Base-by-base conservation (phyloP, 1,140 invertebrate species). In the Ctenoplectra terminalis region DNA sequence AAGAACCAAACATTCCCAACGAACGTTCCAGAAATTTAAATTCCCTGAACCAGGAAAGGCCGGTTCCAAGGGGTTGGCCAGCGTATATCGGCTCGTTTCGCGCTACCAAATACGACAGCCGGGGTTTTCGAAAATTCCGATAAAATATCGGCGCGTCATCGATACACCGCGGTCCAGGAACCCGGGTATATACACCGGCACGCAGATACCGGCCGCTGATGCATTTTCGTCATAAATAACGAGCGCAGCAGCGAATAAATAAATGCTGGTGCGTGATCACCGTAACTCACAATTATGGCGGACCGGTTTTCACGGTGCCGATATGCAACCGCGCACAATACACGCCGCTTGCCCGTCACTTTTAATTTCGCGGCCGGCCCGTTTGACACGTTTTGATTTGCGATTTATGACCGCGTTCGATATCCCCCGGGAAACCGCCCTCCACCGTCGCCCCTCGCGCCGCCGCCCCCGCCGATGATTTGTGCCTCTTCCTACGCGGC, bases 251-350 rank as follows among this genome's bases (percentile, higher is more conserved):
- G 75, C 90, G 89, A 90, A 90, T 90, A 91, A 91, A 91, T 88
- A 90, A 91, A 92, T 72, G 82, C 82, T 56, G 69, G 69, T 73
- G 69, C 77, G 75, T 85, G 89, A 90, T 91, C 90, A 89, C 69
- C 88, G 90, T 91, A 91, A 91, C 88, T 91, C 90, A 91, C 87
- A 87, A 91, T 91, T 91, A 91, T 88, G 80, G 79, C 82, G 83
- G 82, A 76, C 77, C 72, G 81, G 76, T 85, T 79, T 87, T 84
- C 86, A 67, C 73, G 82, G 63, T 67, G 70, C 82, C 85, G 85
- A 82, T 89, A 88, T 72, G 74, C 77, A 46, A 58, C 82, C 63
- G 84, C 64, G 67, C 60, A 80, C 83, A 77, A 79, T 81, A 80
- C 75, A 58, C 70, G 80, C 37, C 69, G 82, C 75, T 80, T 63